phyloP scores from a whole-genome alignment of 92 coral and sea anemone genomes.

The Paragorgia papillata region DNA sequence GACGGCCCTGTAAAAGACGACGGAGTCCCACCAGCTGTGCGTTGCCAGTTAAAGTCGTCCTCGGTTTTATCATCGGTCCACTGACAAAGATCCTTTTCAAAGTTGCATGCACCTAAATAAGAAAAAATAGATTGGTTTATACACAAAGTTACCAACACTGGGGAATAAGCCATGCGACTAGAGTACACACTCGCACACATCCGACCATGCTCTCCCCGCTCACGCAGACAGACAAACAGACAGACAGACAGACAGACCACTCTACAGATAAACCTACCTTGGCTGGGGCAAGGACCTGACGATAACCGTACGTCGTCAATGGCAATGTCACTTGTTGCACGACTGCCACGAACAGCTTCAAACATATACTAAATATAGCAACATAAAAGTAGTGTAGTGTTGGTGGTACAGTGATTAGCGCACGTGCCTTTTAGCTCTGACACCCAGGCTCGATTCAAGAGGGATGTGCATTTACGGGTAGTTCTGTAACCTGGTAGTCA shows the following conservation, averaged over 20 bases:
- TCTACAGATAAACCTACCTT: constrained; percentile 59
- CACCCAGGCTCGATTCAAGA: too few species aligned
- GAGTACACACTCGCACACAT: too few species aligned
- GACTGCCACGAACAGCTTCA: constrained; percentile 71
- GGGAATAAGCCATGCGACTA: too few species aligned
- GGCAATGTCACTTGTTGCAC: constrained; percentile 81
- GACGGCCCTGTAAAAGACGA: constrained; percentile 83
- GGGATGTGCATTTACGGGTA: too few species aligned
- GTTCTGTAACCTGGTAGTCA: too few species aligned
- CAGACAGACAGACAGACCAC: too few species aligned
- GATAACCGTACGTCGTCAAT: constrained; percentile 81
- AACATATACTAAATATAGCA: constrained; percentile 61
- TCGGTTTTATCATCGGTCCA: constrained; percentile 77
- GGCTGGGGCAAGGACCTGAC: constrained; percentile 73
- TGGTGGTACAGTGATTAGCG: too few species aligned
- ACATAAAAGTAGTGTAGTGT: neutral
- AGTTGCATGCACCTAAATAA: constrained; percentile 79
- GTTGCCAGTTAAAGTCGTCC: constrained; percentile 93
- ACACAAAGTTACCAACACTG: too few species aligned
- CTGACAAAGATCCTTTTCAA: constrained; percentile 90
- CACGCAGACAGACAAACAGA: too few species aligned
- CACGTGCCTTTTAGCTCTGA: too few species aligned
- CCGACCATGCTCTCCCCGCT: too few species aligned
- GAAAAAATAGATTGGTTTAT: neutral
- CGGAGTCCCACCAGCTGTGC: constrained; percentile 72